Evolutionary conservation across 2,888 invertebrate species (phyloP).

Genomic region (Megalurothrips usitatus): DNA sequence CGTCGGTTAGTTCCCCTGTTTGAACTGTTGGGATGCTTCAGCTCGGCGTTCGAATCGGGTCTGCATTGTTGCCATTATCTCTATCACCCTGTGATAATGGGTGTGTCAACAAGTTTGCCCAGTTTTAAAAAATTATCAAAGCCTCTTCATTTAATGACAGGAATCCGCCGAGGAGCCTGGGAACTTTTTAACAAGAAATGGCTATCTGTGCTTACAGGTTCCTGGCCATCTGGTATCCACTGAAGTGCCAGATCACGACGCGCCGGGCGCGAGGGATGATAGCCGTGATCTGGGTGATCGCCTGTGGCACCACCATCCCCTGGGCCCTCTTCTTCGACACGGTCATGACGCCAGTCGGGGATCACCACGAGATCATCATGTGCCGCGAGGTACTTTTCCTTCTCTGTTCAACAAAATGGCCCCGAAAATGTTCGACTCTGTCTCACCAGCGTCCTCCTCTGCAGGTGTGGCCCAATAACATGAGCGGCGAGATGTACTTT

Average conservation of each 20-base stretch:
- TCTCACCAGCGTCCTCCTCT: neutral
- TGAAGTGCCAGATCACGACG: slow-evolving; percentile 86
- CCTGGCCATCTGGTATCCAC: slow-evolving; percentile 91
- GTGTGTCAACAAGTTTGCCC: too few species aligned
- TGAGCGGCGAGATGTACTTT: slow-evolving; percentile 80
- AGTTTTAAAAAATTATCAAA: too few species aligned
- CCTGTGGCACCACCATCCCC: slow-evolving; percentile 77
- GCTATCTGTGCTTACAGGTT: slow-evolving; percentile 59
- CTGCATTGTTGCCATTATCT: too few species aligned
- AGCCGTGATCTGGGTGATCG: slow-evolving; percentile 83
- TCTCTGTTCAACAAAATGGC: neutral
- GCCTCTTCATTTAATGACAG: too few species aligned
- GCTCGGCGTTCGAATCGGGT: too few species aligned
- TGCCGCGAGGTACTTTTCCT: slow-evolving; percentile 37
- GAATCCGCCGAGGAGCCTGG: too few species aligned
- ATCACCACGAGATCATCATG: slow-evolving; percentile 61
- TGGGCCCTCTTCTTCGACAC: slow-evolving; percentile 89
- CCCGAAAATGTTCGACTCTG: too few species aligned
- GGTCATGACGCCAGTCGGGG: slow-evolving; percentile 61
- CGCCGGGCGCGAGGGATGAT: slow-evolving; percentile 83
- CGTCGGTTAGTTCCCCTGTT: too few species aligned
- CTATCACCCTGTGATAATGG: too few species aligned
- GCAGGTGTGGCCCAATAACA: slow-evolving; percentile 73
- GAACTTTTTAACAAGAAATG: too few species aligned
- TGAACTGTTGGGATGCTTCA: too few species aligned